Evolutionary conservation across 2,113 vertebrate species (phyloP).

Genomic region (Eurypyga helias): DNA sequence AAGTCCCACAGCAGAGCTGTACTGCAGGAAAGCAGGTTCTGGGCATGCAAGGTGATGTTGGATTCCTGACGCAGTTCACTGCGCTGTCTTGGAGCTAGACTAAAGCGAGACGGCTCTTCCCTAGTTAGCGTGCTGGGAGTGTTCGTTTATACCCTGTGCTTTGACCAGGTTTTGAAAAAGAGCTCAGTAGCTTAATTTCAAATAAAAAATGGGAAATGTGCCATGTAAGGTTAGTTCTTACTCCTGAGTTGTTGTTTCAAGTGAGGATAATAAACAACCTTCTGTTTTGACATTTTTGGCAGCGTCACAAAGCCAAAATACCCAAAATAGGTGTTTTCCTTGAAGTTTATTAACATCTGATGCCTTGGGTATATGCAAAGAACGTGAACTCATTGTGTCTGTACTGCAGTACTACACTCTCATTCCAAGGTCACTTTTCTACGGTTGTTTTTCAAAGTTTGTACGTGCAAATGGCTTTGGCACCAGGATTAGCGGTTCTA

Average conservation of each 20-base stretch:
- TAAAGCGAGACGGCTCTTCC: background rate
- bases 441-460: background rate
- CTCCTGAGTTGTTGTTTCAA: background rate
- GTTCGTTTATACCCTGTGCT: background rate
- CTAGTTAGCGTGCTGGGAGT: background rate
- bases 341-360: background rate
- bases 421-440: background rate
- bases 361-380: background rate
- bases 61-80: background rate
- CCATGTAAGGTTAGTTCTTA: background rate
- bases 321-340: background rate
- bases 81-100: background rate
- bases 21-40: background rate
- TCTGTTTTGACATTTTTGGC: background rate
- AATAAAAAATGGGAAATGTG: background rate
- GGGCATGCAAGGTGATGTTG: background rate
- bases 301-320: background rate
- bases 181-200: background rate
- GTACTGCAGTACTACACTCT: background rate
- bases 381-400: background rate
- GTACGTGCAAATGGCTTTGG: background rate
- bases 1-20: background rate
- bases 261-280: background rate
- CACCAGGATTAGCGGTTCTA: background rate
- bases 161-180: background rate